A percentile compares a stretch with the other conserved stretches of the same genome.
phyloP scores from a whole-genome alignment of 2,888 invertebrate species.

The Nycteola revayana region DNA sequence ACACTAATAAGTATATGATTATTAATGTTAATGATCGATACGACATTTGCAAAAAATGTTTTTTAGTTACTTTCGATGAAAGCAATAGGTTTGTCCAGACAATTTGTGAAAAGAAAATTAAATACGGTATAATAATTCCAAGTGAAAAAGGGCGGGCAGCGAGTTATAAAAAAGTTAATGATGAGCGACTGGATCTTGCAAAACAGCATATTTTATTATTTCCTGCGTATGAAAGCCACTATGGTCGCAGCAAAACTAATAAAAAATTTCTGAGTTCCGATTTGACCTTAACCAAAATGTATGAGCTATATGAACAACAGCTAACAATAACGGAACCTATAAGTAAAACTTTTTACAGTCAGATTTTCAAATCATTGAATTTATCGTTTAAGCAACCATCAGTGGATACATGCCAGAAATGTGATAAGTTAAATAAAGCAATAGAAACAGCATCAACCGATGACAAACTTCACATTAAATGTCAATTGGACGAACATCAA shows the following conservation, averaged over 20 bases:
- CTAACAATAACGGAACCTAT: conserved; percentile 1
- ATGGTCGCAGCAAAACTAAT: conserved; percentile 5
- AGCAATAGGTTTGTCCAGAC: conserved; percentile 1
- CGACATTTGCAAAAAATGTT: conserved; percentile 7
- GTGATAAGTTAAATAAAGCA: conserved; percentile 12
- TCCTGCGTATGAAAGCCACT: conserved; percentile 10
- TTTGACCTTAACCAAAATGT: conserved; percentile 6
- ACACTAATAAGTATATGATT: background rate
- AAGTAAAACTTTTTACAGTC: conserved; percentile 6
- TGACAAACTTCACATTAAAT: background rate
- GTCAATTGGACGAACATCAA: conserved; percentile 10
- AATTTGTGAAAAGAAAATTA: background rate
- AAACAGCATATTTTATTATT: conserved; percentile 8
- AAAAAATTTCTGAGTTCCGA: conserved; percentile 11
- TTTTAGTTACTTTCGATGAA: conserved; percentile 7
- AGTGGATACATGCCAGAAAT: conserved; percentile 15
- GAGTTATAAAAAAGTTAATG: conserved; percentile 2
- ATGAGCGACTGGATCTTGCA: conserved; percentile 1
- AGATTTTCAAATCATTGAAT: conserved; percentile 11
- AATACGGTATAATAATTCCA: background rate
- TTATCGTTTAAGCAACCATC: conserved; percentile 16
- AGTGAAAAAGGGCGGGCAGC: conserved; percentile 1
- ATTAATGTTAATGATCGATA: background rate
- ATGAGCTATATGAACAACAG: conserved; percentile 4
- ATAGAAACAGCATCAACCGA: conserved; percentile 1